Evolutionary conservation across 2,113 vertebrate genomes (phyloP).

Genomic region (Chascanopsetta lugubris): DNA sequence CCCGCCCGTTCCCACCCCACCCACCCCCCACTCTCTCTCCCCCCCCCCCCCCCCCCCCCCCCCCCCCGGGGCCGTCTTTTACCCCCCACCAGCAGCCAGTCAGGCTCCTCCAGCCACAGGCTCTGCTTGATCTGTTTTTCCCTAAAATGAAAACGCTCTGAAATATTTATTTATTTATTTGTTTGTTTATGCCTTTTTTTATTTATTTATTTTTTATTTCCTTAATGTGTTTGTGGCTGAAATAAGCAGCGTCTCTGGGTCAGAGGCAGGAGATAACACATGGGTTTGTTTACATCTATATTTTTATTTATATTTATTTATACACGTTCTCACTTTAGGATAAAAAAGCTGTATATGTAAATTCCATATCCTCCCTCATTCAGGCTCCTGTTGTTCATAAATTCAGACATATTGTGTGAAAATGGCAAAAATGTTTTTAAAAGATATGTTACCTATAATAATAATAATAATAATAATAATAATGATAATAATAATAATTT

Average conservation of each 20-base stretch:
- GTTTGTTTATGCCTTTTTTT: slow-evolving; percentile 73
- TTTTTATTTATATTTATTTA: no score
- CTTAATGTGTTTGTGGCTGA: slow-evolving; percentile 58
- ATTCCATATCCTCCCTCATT: no score
- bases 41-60: slow-evolving; percentile 90
- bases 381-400: no score
- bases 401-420: no score
- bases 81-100: slow-evolving; percentile 88
- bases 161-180: slow-evolving; percentile 81
- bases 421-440: no score
- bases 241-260: slow-evolving; percentile 45
- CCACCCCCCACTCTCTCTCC: slow-evolving; percentile 89
- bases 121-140: slow-evolving; percentile 85
- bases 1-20: slow-evolving; percentile 87
- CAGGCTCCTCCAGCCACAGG: slow-evolving; percentile 89
- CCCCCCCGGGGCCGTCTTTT: slow-evolving; percentile 88
- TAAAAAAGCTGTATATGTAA: slow-evolving; percentile 7
- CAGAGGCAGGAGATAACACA: slow-evolving; percentile 24
- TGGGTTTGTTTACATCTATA: slow-evolving; percentile 41
- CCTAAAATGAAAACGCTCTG: slow-evolving; percentile 76
- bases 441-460: no score
- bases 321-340: slow-evolving; percentile 6
- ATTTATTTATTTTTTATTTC: no score
- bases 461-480: no score
- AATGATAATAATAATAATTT: no score